A percentile compares a stretch with the other conserved stretches of the same genome.
Conservation (phyloP, 2,113 vertebrate genomes). For the Acrocephalus arundinaceus region DNA sequence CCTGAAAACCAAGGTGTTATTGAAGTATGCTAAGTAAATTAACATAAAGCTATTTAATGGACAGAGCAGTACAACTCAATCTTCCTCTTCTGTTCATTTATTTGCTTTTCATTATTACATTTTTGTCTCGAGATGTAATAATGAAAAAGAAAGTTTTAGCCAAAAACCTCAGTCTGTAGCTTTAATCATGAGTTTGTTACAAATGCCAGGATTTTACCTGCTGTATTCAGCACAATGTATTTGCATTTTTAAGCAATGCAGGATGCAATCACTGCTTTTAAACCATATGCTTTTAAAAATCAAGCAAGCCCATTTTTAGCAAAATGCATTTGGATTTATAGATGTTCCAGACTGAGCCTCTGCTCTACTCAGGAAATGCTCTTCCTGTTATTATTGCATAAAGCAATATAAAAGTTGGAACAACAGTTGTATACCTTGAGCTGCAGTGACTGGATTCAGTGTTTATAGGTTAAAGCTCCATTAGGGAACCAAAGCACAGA, state of each 20-base stretch:
- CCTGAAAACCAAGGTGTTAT: not conserved
- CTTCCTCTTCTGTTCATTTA: not conserved
- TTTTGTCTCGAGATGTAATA: not conserved
- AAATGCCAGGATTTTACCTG: slow-evolving; percentile 27
- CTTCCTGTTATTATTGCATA: not conserved
- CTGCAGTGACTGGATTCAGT: not conserved
- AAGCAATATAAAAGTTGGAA: not conserved
- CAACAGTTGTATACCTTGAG: not conserved
- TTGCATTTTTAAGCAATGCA: slow-evolving; percentile 15
- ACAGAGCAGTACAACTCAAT: not conserved
- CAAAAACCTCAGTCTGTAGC: not conserved
- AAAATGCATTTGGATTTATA: slow-evolving; percentile 9
- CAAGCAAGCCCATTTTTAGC: not conserved
- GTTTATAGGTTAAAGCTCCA: slow-evolving; percentile 17
- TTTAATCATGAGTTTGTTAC: not conserved
- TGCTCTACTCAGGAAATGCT: not conserved
- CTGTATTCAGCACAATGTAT: not conserved
- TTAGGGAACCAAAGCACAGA: slow-evolving; percentile 22
- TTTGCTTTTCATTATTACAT: not conserved
- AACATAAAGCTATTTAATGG: not conserved
- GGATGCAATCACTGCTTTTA: not conserved
- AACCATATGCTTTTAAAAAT: not conserved
- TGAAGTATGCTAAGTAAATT: not conserved
- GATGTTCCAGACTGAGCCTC: not conserved
- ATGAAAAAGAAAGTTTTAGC: not conserved